These are phyloP conservation scores for Chloebia gouldiae DNA, from an alignment of 2,113 vertebrate genomes.

Conservation along the genomic window DNA sequence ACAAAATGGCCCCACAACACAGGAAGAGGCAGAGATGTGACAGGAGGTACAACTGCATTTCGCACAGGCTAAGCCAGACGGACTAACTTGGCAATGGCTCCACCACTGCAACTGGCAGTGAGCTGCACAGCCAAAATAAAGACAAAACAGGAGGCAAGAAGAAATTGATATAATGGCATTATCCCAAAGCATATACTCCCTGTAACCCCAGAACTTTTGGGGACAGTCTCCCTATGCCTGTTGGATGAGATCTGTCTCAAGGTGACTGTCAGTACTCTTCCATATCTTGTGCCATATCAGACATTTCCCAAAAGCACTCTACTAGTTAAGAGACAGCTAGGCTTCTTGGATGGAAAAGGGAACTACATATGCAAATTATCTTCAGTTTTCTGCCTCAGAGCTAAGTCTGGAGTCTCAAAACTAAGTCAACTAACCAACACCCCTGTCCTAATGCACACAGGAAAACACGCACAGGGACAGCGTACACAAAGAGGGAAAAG, in stretches of 20 bases:
- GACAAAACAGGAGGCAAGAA: background rate
- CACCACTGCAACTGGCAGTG: background rate
- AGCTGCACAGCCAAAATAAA: background rate
- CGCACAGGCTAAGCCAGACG: background rate
- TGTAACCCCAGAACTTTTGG: no score
- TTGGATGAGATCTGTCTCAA: background rate
- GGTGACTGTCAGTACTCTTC: background rate
- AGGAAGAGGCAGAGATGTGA: background rate
- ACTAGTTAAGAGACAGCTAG: background rate
- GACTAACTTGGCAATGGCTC: background rate
- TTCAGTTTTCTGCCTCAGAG: background rate
- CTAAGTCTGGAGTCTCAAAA: background rate
- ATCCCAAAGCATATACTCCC: background rate
- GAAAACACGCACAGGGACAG: background rate
- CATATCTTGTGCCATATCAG: background rate
- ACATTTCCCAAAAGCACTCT: background rate
- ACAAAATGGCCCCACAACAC: background rate
- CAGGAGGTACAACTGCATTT: background rate
- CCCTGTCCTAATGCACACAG: background rate
- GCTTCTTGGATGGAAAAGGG: background rate
- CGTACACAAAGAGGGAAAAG: background rate
- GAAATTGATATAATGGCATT: background rate
- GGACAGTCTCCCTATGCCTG: fast-evolving
- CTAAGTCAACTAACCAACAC: background rate
- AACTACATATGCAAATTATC: background rate